Conservation (phyloP, 2,888 invertebrate species). For the Dioctria rufipes region DNA sequence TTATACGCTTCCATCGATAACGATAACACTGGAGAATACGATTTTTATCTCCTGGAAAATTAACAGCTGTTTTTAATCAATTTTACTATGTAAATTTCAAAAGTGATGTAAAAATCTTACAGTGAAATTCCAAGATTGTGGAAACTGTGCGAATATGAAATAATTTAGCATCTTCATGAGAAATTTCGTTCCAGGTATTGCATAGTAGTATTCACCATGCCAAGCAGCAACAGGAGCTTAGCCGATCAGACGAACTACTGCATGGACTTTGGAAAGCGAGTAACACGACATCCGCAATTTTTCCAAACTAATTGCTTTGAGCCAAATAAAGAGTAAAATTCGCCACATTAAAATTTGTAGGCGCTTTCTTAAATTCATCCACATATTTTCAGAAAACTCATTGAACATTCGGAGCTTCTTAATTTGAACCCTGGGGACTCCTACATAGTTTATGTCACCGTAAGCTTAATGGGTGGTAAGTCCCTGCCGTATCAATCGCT, state of each 20-base stretch:
- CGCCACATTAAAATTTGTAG: conserved; percentile 41
- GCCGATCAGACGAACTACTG: conserved; percentile 70
- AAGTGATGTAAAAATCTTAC: no score
- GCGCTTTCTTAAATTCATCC: not conserved
- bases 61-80: no score
- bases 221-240: conserved; percentile 68
- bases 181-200: conserved; percentile 65
- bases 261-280: conserved; percentile 68
- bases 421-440: conserved; percentile 73
- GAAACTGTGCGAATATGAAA: no score
- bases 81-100: no score
- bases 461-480: conserved; percentile 74
- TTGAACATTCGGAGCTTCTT: conserved; percentile 72
- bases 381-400: conserved; percentile 68
- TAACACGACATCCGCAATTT: conserved; percentile 67
- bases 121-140: no score
- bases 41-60: no score
- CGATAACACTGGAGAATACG: no score
- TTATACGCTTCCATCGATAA: no score
- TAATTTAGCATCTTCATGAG: no score
- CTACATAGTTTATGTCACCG: conserved; percentile 75
- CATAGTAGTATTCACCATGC: conserved; percentile 69
- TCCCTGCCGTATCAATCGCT: conserved; percentile 75
- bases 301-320: conserved; percentile 67
- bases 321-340: conserved; percentile 65